Percentiles rank a stretch among this genome's conserved stretches.
phyloP scores from a whole-genome alignment of 2,113 vertebrate genomes.

The Seriola aureovittata region DNA sequence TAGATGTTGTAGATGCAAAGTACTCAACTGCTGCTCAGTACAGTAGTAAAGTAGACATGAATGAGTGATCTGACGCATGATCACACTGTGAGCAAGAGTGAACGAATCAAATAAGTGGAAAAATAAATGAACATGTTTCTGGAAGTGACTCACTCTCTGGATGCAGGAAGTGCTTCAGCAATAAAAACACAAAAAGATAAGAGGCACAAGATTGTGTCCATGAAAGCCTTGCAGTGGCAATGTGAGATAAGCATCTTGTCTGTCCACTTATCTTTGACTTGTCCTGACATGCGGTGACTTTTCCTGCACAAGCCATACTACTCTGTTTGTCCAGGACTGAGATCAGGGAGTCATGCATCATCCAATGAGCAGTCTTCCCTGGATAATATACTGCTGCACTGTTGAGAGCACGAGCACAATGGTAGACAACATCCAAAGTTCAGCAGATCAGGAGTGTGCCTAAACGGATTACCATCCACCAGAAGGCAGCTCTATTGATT shows the following conservation, averaged over 20 bases:
- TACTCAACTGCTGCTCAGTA: not conserved
- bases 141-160: not conserved
- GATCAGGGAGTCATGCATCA: not conserved
- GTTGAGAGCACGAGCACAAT: not conserved
- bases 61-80: not conserved
- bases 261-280: conserved; percentile 1
- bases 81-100: not conserved
- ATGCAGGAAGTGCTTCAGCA: not conserved
- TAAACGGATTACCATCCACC: not conserved
- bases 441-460: not conserved
- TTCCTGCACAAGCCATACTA: not conserved
- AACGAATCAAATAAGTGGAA: not conserved
- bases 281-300: conserved; percentile 13
- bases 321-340: not conserved
- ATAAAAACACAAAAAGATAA: not conserved
- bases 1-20: not conserved
- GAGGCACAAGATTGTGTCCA: not conserved
- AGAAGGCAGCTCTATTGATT: not conserved
- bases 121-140: not conserved
- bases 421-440: not conserved
- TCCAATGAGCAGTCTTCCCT: too few species aligned
- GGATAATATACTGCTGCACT: not conserved
- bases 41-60: not conserved
- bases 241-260: conserved; percentile 9
- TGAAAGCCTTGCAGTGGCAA: not conserved